Conservation (phyloP, 2,797 vertebrate species). For the Sarcophilus harrisii region DNA sequence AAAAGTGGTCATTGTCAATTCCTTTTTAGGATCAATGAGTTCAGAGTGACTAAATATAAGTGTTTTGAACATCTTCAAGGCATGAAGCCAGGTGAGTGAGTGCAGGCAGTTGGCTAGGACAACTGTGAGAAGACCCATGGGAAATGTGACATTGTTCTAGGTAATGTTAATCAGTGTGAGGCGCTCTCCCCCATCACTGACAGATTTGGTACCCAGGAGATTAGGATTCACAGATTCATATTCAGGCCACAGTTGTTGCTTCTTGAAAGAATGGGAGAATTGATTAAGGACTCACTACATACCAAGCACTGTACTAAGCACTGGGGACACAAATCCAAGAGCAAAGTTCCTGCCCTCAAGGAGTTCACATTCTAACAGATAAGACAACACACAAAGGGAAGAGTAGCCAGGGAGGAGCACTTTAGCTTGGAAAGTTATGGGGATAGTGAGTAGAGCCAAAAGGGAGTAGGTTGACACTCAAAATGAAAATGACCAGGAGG, state of each 20-base stretch:
- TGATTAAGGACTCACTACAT: neutral
- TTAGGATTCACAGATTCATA: neutral
- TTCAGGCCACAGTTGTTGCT: neutral
- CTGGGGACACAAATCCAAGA: neutral
- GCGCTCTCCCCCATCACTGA: neutral
- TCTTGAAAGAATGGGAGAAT: neutral
- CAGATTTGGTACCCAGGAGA: neutral
- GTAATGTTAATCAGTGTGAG: neutral
- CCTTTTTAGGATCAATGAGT: neutral
- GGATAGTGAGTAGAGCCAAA: neutral
- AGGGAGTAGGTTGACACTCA: neutral
- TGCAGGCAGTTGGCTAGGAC: neutral
- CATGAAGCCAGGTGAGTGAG: neutral
- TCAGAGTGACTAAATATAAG: neutral
- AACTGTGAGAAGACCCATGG: neutral
- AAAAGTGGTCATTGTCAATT: neutral
- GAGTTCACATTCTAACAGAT: neutral
- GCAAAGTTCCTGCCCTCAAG: neutral
- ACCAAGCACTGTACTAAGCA: neutral
- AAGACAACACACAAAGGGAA: neutral
- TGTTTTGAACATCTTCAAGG: neutral
- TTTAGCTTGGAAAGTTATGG: neutral
- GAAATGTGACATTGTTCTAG: neutral
- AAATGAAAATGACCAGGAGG: neutral
- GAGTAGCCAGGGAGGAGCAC: neutral